Base-by-base conservation (phyloP, 2,797 vertebrate species). In the Argya squamiceps region DNA sequence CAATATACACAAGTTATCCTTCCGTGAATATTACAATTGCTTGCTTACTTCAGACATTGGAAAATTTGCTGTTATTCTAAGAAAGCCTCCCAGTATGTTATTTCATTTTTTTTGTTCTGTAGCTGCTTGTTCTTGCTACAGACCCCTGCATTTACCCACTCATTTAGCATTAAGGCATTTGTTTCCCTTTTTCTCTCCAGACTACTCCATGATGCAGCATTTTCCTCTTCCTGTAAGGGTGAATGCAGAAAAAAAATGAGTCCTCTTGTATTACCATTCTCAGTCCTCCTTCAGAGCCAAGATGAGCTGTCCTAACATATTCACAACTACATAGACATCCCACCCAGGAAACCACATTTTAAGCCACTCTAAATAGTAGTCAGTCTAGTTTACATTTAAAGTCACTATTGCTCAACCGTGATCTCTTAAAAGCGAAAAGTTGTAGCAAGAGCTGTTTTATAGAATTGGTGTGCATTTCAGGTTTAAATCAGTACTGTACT, bases 401-500 rank as follows among this genome's bases (percentile, higher is more conserved):
- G 64, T 21, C 83, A 46, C 53, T 77, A 49, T 37, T 67, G 26
- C 44, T 79, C 46, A 37, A 46, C 30, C 11, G 18, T 15, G 32
- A 69, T 20, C 29, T 82, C 67, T 52, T 78, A 23, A 79, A 82
- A 89, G 39, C 2, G 1, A 84, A 68, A 59, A 50, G 58, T n/a
- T 10, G 5, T 55, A 92, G 46, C n/a, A 79, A 68, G 58, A 92
- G 37, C 44, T 74, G 52, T 64, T 92, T 88, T 27, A 44, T 21
- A 63, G 29, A 73, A 78, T 1, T 64, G 21, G 50, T 67, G 76
- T 56, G 68, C 81, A 84, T 93, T 96, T 86, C 47, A 65, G 59
- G 37, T 52, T 84, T 92, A 56, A 84, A 93, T 89, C 71, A 64
- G 55, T 88, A 79, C 87, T 91, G 44, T 53, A 97, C 75, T 91